Conservation (phyloP, 1,140 invertebrate species). For the Nasonia longicornis region DNA sequence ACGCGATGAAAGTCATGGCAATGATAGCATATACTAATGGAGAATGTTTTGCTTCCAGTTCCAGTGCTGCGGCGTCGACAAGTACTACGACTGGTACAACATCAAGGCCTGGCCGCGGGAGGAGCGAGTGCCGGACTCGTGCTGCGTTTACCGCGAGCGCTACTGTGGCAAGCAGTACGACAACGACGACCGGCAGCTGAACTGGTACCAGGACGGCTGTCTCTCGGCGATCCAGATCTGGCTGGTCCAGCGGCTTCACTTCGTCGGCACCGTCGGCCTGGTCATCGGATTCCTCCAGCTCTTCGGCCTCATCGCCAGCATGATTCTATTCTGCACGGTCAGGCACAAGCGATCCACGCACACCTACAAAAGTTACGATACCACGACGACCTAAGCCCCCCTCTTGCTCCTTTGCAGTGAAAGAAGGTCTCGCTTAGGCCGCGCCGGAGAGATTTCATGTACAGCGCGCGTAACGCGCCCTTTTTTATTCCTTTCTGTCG, state of each 20-base stretch:
- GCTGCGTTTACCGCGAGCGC: constrained; percentile 75
- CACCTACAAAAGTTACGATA: constrained; percentile 77
- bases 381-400: constrained; percentile 67
- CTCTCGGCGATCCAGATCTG: constrained; percentile 76
- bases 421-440: constrained; percentile 41
- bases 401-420: neutral
- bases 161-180: constrained; percentile 62
- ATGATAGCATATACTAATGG: neutral
- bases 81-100: constrained; percentile 86
- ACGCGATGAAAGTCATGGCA: neutral
- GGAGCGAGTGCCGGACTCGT: constrained; percentile 83
- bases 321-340: constrained; percentile 82
- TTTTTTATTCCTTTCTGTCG: constrained; percentile 26
- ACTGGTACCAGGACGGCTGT: constrained; percentile 78
- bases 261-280: constrained; percentile 78
- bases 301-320: constrained; percentile 81
- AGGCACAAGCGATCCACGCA: constrained; percentile 78
- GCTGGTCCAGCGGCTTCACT: constrained; percentile 77
- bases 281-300: constrained; percentile 79
- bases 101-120: constrained; percentile 82
- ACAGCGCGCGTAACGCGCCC: neutral
- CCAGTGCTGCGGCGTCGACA: constrained; percentile 86
- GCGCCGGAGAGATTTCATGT: neutral
- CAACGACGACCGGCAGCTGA: constrained; percentile 55
- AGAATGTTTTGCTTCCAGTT: constrained; percentile 69